Conservation (phyloP, 2,113 vertebrate species). For the Rhadina sibilatrix region DNA sequence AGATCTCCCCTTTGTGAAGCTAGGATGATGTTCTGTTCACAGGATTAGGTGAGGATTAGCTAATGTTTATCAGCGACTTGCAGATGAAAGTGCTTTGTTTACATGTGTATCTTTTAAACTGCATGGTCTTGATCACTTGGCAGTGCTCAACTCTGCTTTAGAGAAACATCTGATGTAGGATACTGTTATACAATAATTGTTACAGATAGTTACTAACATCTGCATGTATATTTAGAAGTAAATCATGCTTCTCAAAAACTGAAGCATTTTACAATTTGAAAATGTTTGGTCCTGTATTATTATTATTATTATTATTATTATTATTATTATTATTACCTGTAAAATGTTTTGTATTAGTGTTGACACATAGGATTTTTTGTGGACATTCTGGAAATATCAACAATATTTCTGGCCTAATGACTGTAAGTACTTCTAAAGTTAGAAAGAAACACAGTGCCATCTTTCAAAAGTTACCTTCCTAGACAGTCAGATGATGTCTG, state of each 20-base stretch:
- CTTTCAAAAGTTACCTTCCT: background rate
- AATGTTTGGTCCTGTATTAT: background rate
- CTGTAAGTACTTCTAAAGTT: background rate
- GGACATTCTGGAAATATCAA: background rate
- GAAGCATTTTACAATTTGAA: background rate
- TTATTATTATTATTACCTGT: background rate
- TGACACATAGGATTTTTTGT: background rate
- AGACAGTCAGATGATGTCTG: background rate
- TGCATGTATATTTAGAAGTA: background rate
- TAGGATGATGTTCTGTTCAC: slow-evolving; percentile 2
- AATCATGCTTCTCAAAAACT: background rate
- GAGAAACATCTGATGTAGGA: background rate
- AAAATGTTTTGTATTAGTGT: background rate
- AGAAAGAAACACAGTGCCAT: background rate
- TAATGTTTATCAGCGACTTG: background rate
- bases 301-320: background rate
- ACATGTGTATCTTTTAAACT: background rate
- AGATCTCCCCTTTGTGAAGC: background rate
- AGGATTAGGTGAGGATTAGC: slow-evolving; percentile 56
- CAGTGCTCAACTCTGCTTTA: background rate
- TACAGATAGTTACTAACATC: background rate
- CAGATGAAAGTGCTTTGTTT: slow-evolving; percentile 36
- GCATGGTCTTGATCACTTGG: background rate
- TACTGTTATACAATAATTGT: background rate
- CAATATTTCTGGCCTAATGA: background rate